Conservation (phyloP, 1,140 invertebrate species). For the Tachypleus tridentatus region DNA sequence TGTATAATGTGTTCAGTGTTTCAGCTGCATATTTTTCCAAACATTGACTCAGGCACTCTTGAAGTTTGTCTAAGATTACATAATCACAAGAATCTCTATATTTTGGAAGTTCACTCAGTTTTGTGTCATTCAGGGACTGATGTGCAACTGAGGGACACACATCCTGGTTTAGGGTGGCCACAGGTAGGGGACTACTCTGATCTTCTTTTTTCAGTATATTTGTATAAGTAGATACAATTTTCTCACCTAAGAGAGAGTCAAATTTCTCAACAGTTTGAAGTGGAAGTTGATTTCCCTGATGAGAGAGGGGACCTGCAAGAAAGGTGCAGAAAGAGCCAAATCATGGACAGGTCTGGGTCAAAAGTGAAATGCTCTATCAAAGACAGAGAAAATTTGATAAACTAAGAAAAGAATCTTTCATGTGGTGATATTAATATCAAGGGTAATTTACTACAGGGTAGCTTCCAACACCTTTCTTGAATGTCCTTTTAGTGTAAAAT, state of each 20-base stretch:
- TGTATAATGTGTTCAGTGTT: conserved; percentile 85
- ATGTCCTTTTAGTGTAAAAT: too few relatives aligned
- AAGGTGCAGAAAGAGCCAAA: neutral
- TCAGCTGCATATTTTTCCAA: conserved; percentile 89
- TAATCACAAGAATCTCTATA: neutral
- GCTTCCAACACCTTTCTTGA: too few relatives aligned
- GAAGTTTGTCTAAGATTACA: conserved; percentile 51
- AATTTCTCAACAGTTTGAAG: conserved; percentile 45
- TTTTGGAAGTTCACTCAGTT: too few relatives aligned
- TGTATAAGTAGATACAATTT: conserved; percentile 54
- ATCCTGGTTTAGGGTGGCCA: neutral
- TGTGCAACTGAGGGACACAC: too few relatives aligned
- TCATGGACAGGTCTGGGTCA: too few relatives aligned
- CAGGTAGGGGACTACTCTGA: neutral
- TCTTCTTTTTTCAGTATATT: conserved; percentile 29
- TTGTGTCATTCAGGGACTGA: too few relatives aligned
- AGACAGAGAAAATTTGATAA: too few relatives aligned
- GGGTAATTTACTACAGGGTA: too few relatives aligned
- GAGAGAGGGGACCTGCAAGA: neutral
- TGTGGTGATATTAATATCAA: too few relatives aligned
- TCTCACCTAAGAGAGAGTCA: conserved; percentile 56
- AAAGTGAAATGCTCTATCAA: too few relatives aligned
- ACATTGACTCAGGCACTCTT: conserved; percentile 83
- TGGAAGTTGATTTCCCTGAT: neutral
- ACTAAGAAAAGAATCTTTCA: too few relatives aligned